These are phyloP conservation scores for Hyposoter dolosus DNA, from an alignment of 2,888 invertebrate genomes.

Conservation along the genomic window DNA sequence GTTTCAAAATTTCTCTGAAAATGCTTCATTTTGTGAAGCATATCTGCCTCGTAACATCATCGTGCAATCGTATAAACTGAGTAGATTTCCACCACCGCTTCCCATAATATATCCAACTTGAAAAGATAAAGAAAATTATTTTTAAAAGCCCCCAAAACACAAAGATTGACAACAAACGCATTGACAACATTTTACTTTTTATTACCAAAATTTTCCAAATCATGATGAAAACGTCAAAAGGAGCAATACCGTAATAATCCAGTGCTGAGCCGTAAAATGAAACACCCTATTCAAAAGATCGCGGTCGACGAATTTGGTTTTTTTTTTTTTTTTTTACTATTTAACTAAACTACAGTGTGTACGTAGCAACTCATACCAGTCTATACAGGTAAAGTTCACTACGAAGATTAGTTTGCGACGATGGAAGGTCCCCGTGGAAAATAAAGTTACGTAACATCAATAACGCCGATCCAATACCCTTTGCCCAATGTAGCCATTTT, in stretches of 20 bases:
- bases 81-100: not conserved
- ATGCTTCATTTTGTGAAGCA: not conserved
- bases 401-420: not conserved
- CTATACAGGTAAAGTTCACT: not conserved
- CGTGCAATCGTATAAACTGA: no score
- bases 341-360: no score
- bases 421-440: constrained; percentile 19
- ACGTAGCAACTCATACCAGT: not conserved
- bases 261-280: not conserved
- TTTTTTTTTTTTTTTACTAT: not conserved
- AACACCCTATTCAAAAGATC: not conserved
- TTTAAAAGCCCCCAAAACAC: not conserved
- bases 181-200: not conserved
- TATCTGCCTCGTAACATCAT: not conserved
- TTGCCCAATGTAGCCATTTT: constrained; percentile 17
- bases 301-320: not conserved
- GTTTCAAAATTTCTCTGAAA: not conserved
- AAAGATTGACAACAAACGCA: not conserved
- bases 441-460: constrained; percentile 5
- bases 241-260: not conserved
- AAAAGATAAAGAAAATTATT: not conserved
- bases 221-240: not conserved
- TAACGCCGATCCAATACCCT: not conserved
- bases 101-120: not conserved
- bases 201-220: not conserved